A percentile compares a stretch with the other conserved stretches of the same genome.
phyloP scores from a whole-genome alignment of 64 coral and sea anemone species.

The Acropora tenuis region DNA sequence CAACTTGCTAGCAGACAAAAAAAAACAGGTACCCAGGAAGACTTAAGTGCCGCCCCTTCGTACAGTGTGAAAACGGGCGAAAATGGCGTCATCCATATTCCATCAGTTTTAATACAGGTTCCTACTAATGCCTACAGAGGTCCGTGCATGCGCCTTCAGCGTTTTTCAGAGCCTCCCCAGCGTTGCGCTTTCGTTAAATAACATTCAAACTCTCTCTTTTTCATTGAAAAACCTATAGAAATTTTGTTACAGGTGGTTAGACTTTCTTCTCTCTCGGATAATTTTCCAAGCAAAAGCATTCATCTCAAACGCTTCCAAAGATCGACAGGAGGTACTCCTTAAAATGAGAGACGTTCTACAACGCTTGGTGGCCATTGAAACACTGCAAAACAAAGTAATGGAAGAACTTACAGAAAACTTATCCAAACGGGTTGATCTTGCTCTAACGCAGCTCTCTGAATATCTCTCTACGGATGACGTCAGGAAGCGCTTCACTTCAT shows the following conservation, averaged over 20 bases:
- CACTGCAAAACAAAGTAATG: background rate
- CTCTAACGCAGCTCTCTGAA: background rate
- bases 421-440: rapidly evolving
- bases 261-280: background rate
- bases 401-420: background rate
- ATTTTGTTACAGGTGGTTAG: background rate
- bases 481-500: background rate
- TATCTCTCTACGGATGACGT: slow-evolving; percentile 14
- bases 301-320: background rate
- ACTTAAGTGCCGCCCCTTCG: too few relatives aligned
- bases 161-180: too few relatives aligned
- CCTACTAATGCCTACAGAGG: too few relatives aligned
- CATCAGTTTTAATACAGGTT: too few relatives aligned
- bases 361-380: background rate
- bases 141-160: too few relatives aligned
- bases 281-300: background rate
- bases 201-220: too few relatives aligned
- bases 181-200: too few relatives aligned
- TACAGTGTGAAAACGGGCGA: too few relatives aligned
- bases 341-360: background rate
- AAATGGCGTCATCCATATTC: too few relatives aligned
- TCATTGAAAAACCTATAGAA: too few relatives aligned
- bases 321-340: background rate
- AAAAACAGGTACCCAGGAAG: too few relatives aligned
- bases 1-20: too few relatives aligned